These are phyloP conservation scores for Coelogynopora nodosa DNA, from an alignment of 2,888 invertebrate species.

Conservation along the genomic window DNA sequence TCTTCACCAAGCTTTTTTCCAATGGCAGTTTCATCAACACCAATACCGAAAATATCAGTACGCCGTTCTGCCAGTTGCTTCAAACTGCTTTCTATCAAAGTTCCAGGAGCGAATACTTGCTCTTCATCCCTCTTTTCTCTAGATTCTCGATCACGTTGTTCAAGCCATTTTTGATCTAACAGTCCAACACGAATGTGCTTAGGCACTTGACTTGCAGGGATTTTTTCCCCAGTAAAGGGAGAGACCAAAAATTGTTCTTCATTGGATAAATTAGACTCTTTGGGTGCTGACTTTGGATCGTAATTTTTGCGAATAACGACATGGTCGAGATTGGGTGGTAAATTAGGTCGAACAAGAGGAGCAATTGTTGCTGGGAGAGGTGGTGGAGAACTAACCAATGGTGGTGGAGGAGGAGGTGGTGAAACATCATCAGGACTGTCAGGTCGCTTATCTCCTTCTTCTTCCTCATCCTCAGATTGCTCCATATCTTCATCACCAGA, in stretches of 20 bases:
- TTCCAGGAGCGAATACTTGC: constrained; percentile 65
- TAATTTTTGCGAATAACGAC: constrained; percentile 83
- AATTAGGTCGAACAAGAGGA: background rate
- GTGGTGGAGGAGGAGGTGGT: constrained; percentile 12
- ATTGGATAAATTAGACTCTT: background rate
- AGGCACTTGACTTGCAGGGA: constrained; percentile 91
- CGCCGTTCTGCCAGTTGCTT: constrained; percentile 93
- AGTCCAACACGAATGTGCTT: constrained; percentile 81
- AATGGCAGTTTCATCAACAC: constrained; percentile 92
- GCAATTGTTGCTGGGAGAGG: background rate
- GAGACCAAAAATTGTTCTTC: constrained; percentile 83
- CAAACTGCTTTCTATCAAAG: constrained; percentile 90
- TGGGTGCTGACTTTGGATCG: constrained; percentile 75
- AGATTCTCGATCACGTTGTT: constrained; percentile 88
- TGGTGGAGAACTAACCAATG: background rate
- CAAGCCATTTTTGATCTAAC: constrained; percentile 93
- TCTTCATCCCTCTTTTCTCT: constrained; percentile 87
- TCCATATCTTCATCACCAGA: constrained; percentile 81
- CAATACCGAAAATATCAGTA: constrained; percentile 99
- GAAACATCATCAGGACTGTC: constrained; percentile 65
- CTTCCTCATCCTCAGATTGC: constrained; percentile 69
- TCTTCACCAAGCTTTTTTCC: constrained; percentile 73
- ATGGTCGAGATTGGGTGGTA: background rate
- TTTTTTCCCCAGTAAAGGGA: constrained; percentile 93
- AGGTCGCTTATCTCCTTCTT: constrained; percentile 62